These are phyloP conservation scores for Augochlora pura DNA, from an alignment of 1,140 invertebrate genomes.

Conservation along the genomic window DNA sequence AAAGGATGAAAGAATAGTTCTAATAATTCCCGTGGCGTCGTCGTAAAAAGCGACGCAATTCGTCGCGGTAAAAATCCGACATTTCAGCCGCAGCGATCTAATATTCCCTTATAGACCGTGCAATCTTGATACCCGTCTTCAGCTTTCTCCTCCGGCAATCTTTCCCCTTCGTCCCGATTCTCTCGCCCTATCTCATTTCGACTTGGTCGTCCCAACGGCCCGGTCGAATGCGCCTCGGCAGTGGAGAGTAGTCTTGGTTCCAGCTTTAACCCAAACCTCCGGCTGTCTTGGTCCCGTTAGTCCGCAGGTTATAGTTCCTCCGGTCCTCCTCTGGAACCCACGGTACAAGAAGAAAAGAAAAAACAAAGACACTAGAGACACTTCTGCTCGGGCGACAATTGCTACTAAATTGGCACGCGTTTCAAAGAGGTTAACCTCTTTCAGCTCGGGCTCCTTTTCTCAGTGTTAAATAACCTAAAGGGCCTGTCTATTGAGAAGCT, in stretches of 20 bases:
- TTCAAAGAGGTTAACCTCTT: not conserved
- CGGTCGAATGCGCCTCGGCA: conserved; percentile 69
- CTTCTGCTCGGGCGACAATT: conserved; percentile 25
- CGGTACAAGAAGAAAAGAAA: conserved; percentile 63
- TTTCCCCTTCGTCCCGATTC: not conserved
- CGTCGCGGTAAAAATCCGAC: conserved; percentile 27
- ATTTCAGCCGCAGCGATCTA: conserved; percentile 39
- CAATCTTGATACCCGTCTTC: conserved; percentile 43
- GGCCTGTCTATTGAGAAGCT: not conserved
- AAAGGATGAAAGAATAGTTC: not conserved
- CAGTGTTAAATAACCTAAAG: not conserved
- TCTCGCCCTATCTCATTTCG: conserved; percentile 25
- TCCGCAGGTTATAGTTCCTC: conserved; percentile 79
- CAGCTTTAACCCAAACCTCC: conserved; percentile 73
- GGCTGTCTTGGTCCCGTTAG: conserved; percentile 80
- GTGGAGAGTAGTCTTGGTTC: conserved; percentile 69
- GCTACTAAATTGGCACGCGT: conserved; percentile 18
- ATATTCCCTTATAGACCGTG: conserved; percentile 42
- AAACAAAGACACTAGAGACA: conserved; percentile 58
- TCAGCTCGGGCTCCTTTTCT: not conserved
- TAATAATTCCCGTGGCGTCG: conserved; percentile 20
- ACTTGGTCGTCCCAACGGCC: conserved; percentile 28
- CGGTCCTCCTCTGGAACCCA: conserved; percentile 78
- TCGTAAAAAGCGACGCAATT: conserved; percentile 5
- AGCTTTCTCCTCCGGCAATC: conserved; percentile 22